Percentiles rank a stretch among this genome's conserved stretches.
Conservation (phyloP, 2,888 invertebrate genomes). For the Tachystola acroxantha region DNA sequence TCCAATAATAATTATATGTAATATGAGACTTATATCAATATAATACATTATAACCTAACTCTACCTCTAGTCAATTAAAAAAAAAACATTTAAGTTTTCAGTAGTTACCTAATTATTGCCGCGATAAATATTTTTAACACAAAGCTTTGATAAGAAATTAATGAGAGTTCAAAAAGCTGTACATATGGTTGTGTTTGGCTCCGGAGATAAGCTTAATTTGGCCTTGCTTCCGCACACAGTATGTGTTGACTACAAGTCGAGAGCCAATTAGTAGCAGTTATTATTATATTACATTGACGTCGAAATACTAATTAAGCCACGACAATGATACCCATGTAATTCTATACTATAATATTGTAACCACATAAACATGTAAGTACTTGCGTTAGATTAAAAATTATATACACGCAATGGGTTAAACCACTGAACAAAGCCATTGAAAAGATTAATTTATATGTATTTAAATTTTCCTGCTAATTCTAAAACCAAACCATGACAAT, state of each 20-base stretch:
- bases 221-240: constrained; percentile 8
- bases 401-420: constrained; percentile 8
- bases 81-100: too few relatives aligned
- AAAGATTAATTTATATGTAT: neutral
- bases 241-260: constrained; percentile 11
- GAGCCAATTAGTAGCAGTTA: constrained; percentile 12
- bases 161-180: constrained; percentile 20
- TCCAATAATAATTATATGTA: too few relatives aligned
- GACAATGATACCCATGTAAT: constrained; percentile 11
- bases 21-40: too few relatives aligned
- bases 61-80: too few relatives aligned
- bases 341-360: neutral
- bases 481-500: neutral
- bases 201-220: constrained; percentile 22
- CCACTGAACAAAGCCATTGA: constrained; percentile 3
- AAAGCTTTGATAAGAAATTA: constrained; percentile 19
- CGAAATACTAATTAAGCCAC: constrained; percentile 14
- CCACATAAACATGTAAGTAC: constrained; percentile 6
- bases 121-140: neutral
- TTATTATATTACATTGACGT: constrained; percentile 8
- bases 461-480: constrained; percentile 5
- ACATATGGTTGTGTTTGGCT: constrained; percentile 11
- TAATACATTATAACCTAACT: too few relatives aligned
- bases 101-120: neutral
- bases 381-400: constrained; percentile 3